Evolutionary conservation across 2,888 invertebrate genomes (phyloP), one percentile per base, ranked within the genome.

Genomic region (Cetonia aurata): DNA sequence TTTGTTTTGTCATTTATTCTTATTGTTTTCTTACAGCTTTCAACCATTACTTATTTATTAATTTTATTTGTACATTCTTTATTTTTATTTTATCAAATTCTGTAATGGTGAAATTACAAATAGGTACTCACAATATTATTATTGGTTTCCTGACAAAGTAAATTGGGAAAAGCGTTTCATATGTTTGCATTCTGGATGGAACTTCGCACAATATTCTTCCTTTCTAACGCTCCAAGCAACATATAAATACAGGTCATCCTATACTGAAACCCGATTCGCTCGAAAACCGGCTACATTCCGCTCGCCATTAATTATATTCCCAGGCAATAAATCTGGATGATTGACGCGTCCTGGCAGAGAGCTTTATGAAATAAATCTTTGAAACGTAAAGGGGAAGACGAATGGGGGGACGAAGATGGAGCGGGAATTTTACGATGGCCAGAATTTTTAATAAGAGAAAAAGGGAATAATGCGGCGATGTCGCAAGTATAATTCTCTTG

Each of bases 251-350:
- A 67, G 25, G 67, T 67, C 55, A 55, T 53, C 33, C 44, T 44
- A n/a, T n/a, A n/a, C 37, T 59, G 25, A 60, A 60, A 60, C 31
- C n/a, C 60, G 46, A 60, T 60, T 46, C 31, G 60, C 60, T 25
- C 25, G 60, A 60, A 46, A 48, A 31, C 48, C 17, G 46, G 60
- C 60, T 46, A 69, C 50, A 69, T 69, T 69, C 52, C 48, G 48
- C 57, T 68, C 60, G 57, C 59, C 59, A 69, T 69, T 69, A 69
- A 69, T 69, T 60, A 59, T 53, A 60, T 52, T 59, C 52, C 19
- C 52, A 15, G 19, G 59, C 46, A 60, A 60, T 69, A 69, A 69
- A 69, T 69, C 69, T 69, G 52, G 42, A 52, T 69, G 69, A 69
- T 60, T 69, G 69, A 69, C 69, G 60, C 48, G 44, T 55, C 67